A percentile compares a stretch with the other conserved stretches of the same genome.
Evolutionary conservation across 2,888 invertebrate species (phyloP).

Genomic region (Molanna angustata): DNA sequence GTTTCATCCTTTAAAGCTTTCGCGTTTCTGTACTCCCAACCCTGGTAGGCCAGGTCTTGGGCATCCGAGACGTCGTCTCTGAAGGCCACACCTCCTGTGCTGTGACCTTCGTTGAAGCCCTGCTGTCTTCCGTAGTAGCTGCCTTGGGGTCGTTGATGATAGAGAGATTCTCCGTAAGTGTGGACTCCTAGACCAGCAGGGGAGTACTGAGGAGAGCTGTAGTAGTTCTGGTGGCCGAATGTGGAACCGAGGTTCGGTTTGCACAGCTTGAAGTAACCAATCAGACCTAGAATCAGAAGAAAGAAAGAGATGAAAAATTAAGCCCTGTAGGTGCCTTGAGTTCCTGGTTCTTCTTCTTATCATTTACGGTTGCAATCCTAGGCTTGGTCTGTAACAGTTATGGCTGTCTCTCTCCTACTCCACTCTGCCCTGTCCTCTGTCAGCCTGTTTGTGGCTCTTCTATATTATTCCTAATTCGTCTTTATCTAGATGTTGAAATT

Average conservation of each 20-base stretch:
- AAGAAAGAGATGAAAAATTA: too few relatives aligned
- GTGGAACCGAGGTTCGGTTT: slow-evolving; percentile 65
- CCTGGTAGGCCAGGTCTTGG: slow-evolving; percentile 72
- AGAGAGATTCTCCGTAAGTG: slow-evolving; percentile 53
- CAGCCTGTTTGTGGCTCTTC: too few relatives aligned
- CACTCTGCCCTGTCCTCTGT: too few relatives aligned
- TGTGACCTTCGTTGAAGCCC: slow-evolving; percentile 36
- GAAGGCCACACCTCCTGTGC: slow-evolving; percentile 58
- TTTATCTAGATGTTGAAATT: too few relatives aligned
- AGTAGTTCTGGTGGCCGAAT: slow-evolving; percentile 45
- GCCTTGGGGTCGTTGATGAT: slow-evolving; percentile 34
- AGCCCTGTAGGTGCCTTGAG: too few relatives aligned
- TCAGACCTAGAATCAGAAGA: slow-evolving; percentile 55
- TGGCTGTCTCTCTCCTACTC: too few relatives aligned
- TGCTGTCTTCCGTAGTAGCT: slow-evolving; percentile 32
- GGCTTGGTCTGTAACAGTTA: too few relatives aligned
- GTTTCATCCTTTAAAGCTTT: slow-evolving; percentile 15
- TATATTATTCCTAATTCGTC: too few relatives aligned
- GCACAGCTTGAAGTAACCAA: slow-evolving; percentile 83
- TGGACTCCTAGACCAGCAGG: slow-evolving; percentile 72
- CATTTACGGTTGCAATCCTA: too few relatives aligned
- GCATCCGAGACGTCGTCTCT: slow-evolving; percentile 57
- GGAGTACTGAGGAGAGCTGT: slow-evolving; percentile 64
- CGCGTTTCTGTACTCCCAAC: slow-evolving; percentile 63
- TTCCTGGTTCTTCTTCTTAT: too few relatives aligned